phyloP scores from a whole-genome alignment of 1,140 invertebrate species.

The Telenomus remus region DNA sequence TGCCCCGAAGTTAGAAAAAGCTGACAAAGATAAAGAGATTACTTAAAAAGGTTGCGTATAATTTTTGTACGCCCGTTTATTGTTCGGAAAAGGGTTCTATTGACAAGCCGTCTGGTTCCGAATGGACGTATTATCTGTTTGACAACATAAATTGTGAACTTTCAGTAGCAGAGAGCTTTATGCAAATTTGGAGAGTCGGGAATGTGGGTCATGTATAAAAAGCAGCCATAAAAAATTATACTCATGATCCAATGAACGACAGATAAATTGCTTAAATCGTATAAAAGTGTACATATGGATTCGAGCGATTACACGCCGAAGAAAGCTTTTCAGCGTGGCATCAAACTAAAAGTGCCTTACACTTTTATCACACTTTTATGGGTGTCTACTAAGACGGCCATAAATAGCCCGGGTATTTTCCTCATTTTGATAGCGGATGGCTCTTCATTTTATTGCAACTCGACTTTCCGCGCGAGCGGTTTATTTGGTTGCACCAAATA shows the following conservation, averaged over 20 bases:
- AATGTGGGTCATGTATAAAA: background rate
- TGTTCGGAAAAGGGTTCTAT: too few species aligned
- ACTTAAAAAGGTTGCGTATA: too few species aligned
- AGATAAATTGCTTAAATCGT: conserved; percentile 10
- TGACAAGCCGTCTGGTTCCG: too few species aligned
- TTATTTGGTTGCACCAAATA: conserved; percentile 14
- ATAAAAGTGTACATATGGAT: conserved; percentile 3
- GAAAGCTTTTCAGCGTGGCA: conserved; percentile 24
- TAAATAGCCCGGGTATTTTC: conserved; percentile 30
- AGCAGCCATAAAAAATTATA: too few species aligned
- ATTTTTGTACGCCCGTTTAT: too few species aligned
- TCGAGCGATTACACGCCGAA: conserved; percentile 3
- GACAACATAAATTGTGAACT: background rate
- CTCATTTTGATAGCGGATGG: conserved; percentile 35
- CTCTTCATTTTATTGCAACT: conserved; percentile 16
- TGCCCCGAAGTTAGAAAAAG: too few species aligned
- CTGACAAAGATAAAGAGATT: too few species aligned
- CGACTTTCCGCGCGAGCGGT: conserved; percentile 4
- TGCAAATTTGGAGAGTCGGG: too few species aligned
- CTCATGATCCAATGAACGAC: background rate
- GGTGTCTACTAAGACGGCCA: conserved; percentile 30
- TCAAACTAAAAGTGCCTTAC: conserved; percentile 39
- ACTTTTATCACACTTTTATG: conserved; percentile 46
- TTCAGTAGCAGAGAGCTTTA: too few species aligned
- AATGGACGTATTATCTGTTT: background rate